These are phyloP conservation scores for Eupelmus urozonus DNA, from an alignment of 2,888 invertebrate genomes.

Conservation along the genomic window DNA sequence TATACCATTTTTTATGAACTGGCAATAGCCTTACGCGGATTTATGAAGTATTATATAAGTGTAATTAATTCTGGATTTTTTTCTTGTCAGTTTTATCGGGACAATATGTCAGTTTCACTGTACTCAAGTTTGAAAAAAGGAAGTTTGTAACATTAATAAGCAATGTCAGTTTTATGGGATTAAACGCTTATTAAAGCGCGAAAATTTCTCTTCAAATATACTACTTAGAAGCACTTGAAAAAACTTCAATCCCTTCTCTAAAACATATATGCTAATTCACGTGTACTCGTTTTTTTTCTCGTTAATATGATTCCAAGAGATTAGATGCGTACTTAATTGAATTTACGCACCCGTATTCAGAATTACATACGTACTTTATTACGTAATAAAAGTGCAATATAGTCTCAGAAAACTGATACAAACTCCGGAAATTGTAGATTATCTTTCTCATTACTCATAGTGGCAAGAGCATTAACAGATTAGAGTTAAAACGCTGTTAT, in stretches of 20 bases:
- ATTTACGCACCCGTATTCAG: background rate
- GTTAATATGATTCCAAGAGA: background rate
- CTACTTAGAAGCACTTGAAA: conserved; percentile 44
- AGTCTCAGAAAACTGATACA: too few species aligned
- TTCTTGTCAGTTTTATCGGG: background rate
- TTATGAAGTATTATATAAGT: conserved; percentile 12
- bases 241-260: conserved; percentile 19
- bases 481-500: too few species aligned
- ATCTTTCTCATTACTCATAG: too few species aligned
- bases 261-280: background rate
- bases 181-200: conserved; percentile 25
- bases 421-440: too few species aligned
- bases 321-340: background rate
- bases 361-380: background rate
- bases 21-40: too few species aligned
- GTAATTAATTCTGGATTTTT: conserved; percentile 30
- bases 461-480: too few species aligned
- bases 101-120: background rate
- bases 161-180: conserved; percentile 45
- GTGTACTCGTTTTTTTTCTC: background rate
- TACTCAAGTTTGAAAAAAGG: conserved; percentile 3
- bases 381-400: too few species aligned
- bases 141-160: conserved; percentile 39
- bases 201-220: conserved; percentile 4
- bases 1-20: too few species aligned